Evolutionary conservation across 2,797 vertebrate genomes (phyloP), one percentile per base, ranked within the genome.

Genomic region (Dromococcyx pavoninus): DNA sequence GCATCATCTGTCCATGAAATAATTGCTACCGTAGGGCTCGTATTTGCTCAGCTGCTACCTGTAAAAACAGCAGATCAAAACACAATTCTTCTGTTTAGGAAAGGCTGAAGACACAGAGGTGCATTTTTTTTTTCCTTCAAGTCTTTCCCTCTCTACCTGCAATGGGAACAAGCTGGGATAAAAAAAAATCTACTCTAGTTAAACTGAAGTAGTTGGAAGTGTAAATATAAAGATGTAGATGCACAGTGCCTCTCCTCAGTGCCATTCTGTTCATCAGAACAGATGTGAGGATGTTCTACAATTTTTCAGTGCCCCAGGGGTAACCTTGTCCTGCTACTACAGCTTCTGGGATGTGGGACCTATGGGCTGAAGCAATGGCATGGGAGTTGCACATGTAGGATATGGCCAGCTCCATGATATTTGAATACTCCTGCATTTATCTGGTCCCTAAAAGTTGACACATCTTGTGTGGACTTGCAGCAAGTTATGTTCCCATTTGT

Each of bases 11-110:
- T 48, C 69, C 4, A 4, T 64, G 51, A 73, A 60, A 54, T 89
- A 58, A 58, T 48, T 79, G 35, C 62, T 79, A 1, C 56, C 50
- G 13, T 9, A 61, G 39, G 28, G 22, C 51, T 85, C 0, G 0
- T 85, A 46, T 82, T 88, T 88, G 37, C 51, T 74, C 75, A 94
- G 75, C 85, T 71, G 67, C 67, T 85, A 19, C 61, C 57, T 78
- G 57, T 54, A 22, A 66, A 51, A 88, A 10, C 10, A 67, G 37
- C 18, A 41, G 50, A 80, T 50, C 33, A 35, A 84, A 93, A 17
- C 30, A 15, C 35, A 43, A 0, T 22, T 56, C 3, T 39, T 79
- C 71, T 61, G 35, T 56, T 85, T 54, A 75, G 73, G 83, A 56
- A 66, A 66, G 32, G 32, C 28, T 67, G 17, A 82, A 64, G 32